Percentiles rank a stretch among this genome's conserved stretches.
These are phyloP conservation scores for Cyprichromis sp. DNA, from an alignment of 2,113 vertebrate genomes.

Conservation along the genomic window DNA sequence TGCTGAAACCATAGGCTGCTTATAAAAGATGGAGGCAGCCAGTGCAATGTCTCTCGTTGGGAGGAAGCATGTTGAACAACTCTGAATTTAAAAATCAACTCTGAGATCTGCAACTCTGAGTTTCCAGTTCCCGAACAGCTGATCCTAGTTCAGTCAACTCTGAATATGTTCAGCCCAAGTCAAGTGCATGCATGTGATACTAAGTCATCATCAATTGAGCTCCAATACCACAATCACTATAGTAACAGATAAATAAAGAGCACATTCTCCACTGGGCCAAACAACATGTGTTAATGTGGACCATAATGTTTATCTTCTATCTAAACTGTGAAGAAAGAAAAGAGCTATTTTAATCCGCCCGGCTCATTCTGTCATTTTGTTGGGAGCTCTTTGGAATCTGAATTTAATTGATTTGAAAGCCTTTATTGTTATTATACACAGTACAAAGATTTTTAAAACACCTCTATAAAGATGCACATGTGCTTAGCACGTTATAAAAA, in stretches of 20 bases:
- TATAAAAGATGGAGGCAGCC: neutral
- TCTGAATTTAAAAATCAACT: neutral
- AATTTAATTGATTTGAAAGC: accelerated
- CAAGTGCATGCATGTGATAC: neutral
- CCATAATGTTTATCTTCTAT: neutral
- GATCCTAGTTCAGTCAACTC: neutral
- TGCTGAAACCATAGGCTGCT: neutral
- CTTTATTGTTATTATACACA: neutral
- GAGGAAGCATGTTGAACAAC: neutral
- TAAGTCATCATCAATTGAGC: neutral
- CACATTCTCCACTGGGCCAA: neutral
- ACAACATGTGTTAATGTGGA: neutral
- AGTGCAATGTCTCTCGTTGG: accelerated
- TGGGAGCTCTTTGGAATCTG: neutral
- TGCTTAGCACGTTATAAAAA: neutral
- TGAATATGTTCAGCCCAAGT: neutral
- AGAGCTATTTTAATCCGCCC: neutral
- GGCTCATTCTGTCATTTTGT: neutral
- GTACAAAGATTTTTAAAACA: neutral
- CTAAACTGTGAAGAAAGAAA: neutral
- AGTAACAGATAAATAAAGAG: neutral
- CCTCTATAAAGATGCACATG: neutral
- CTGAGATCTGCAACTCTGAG: neutral
- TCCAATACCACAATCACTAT: neutral
- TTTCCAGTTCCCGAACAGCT: neutral